Percentiles rank a stretch among this genome's conserved stretches.
Evolutionary conservation across 2,888 invertebrate genomes (phyloP).

Genomic region (Dolichomitus sp.): DNA sequence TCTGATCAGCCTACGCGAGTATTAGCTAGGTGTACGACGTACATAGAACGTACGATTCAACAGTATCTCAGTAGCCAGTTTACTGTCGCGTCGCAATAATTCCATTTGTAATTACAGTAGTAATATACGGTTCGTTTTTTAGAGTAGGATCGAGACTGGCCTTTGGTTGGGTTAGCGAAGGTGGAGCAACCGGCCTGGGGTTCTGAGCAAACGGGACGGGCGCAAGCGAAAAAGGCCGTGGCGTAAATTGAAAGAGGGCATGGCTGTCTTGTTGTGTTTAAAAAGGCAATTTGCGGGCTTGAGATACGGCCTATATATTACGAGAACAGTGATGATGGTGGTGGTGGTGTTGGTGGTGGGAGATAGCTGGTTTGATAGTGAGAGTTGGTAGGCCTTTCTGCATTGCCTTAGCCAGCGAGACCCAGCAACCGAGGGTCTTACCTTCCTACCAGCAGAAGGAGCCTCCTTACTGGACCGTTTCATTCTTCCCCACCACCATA

Average conservation of each 20-base stretch:
- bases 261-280: slow-evolving; percentile 84
- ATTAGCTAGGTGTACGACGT: not conserved
- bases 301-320: slow-evolving; percentile 85
- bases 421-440: slow-evolving; percentile 58
- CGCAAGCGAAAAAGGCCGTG: slow-evolving; percentile 79
- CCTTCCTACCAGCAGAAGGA: slow-evolving; percentile 37
- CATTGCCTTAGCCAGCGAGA: slow-evolving; percentile 55
- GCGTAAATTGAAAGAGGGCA: slow-evolving; percentile 85
- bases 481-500: slow-evolving; percentile 55
- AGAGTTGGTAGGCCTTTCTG: slow-evolving; percentile 63
- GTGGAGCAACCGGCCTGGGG: slow-evolving; percentile 49
- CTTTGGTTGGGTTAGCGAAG: slow-evolving; percentile 48
- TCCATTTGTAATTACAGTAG: slow-evolving; percentile 73
- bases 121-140: slow-evolving; percentile 72
- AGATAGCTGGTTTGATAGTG: slow-evolving; percentile 84
- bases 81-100: slow-evolving; percentile 72
- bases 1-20: slow-evolving; percentile 10
- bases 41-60: not conserved
- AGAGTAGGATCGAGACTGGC: slow-evolving; percentile 29
- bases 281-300: slow-evolving; percentile 85
- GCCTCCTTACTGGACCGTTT: slow-evolving; percentile 52
- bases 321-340: slow-evolving; percentile 71
- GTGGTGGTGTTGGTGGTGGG: slow-evolving; percentile 74
- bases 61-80: slow-evolving; percentile 68
- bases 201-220: slow-evolving; percentile 76